Evolutionary conservation across 2,888 invertebrate species (phyloP).

Genomic region (Conistra vaccinii): DNA sequence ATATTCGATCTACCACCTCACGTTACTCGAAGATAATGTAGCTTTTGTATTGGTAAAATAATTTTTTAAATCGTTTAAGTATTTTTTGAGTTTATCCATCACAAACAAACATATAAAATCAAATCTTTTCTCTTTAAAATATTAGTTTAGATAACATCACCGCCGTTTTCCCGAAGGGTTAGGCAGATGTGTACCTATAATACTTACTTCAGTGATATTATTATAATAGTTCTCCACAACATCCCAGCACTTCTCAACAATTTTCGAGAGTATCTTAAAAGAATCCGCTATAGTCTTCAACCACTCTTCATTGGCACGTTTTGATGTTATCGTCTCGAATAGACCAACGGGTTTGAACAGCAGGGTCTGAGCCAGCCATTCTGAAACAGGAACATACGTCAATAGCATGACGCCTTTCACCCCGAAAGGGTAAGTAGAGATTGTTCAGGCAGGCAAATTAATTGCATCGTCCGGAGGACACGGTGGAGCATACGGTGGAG

Average conservation of each 20-base stretch:
- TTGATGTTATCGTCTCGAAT: slow-evolving; percentile 65
- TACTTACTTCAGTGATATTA: slow-evolving; percentile 74
- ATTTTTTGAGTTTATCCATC: too few relatives aligned
- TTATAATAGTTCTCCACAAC: slow-evolving; percentile 68
- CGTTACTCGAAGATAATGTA: too few relatives aligned
- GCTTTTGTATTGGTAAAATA: too few relatives aligned
- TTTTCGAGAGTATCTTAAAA: slow-evolving; percentile 71
- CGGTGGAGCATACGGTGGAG: too few relatives aligned
- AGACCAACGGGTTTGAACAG: slow-evolving; percentile 74
- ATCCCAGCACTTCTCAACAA: slow-evolving; percentile 68
- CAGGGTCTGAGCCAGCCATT: slow-evolving; percentile 78
- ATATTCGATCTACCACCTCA: too few relatives aligned
- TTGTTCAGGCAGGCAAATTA: neutral
- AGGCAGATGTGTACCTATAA: too few relatives aligned
- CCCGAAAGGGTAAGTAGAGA: neutral
- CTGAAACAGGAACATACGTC: slow-evolving; percentile 63
- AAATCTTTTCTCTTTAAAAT: too few relatives aligned
- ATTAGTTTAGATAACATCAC: too few relatives aligned
- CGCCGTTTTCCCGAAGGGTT: too few relatives aligned
- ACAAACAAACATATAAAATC: too few relatives aligned
- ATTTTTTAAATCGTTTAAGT: too few relatives aligned
- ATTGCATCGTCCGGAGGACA: too few relatives aligned
- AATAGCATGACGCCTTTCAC: neutral
- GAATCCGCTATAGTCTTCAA: slow-evolving; percentile 70
- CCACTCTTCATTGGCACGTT: slow-evolving; percentile 70